A percentile compares a stretch with the other conserved stretches of the same genome.
Conservation (phyloP, 1,140 invertebrate genomes). For the Drosophila carrolli region DNA sequence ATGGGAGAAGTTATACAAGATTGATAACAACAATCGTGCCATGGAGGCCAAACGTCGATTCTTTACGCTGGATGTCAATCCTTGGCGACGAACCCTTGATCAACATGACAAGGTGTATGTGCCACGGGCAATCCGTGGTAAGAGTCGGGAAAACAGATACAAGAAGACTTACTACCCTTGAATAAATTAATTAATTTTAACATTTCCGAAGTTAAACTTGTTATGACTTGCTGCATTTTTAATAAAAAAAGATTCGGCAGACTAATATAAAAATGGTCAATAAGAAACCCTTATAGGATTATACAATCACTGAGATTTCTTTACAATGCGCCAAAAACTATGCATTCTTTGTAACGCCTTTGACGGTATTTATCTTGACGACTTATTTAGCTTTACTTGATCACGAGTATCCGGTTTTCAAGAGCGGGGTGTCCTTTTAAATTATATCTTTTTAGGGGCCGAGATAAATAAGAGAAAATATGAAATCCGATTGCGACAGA, state of each 20-base stretch:
- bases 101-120: slow-evolving; percentile 89
- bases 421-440: too few species aligned
- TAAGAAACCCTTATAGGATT: too few species aligned
- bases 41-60: slow-evolving; percentile 88
- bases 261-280: too few species aligned
- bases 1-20: slow-evolving; percentile 92
- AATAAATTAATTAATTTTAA: slow-evolving; percentile 25
- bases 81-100: slow-evolving; percentile 87
- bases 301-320: too few species aligned
- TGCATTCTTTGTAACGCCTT: too few species aligned
- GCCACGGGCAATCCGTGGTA: slow-evolving; percentile 87
- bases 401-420: too few species aligned
- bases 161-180: slow-evolving; percentile 88
- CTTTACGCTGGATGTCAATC: slow-evolving; percentile 88
- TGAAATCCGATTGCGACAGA: too few species aligned
- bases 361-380: too few species aligned
- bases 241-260: neutral
- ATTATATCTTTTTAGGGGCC: too few species aligned
- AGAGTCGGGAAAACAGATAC: slow-evolving; percentile 86
- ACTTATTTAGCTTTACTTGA: too few species aligned
- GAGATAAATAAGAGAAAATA: too few species aligned
- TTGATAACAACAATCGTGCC: slow-evolving; percentile 88
- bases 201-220: slow-evolving; percentile 1
- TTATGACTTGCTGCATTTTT: neutral
- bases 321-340: too few species aligned